A percentile compares a stretch with the other conserved stretches of the same genome.
Evolutionary conservation across 2,888 invertebrate genomes (phyloP).

Genomic region (Caenorhabditis japonica): DNA sequence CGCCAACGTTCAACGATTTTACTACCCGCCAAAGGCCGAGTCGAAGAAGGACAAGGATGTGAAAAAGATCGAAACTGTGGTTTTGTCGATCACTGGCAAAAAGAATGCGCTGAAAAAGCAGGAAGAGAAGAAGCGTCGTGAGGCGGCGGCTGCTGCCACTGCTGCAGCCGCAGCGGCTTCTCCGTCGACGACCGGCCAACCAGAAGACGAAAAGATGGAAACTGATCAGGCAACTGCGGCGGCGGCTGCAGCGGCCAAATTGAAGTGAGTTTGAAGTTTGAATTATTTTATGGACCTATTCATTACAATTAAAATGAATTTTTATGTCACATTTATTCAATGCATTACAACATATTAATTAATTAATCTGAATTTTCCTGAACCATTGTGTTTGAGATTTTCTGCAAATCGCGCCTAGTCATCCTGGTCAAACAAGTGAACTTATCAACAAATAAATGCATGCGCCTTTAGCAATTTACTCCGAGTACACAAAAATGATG

Average conservation of each 20-base stretch:
- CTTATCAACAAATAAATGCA: no score
- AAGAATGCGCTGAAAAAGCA: constrained; percentile 31
- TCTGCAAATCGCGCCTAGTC: no score
- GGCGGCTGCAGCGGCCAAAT: background rate
- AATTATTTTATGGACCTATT: no score
- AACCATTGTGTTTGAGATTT: no score
- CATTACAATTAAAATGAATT: no score
- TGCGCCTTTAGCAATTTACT: no score
- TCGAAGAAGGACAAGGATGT: constrained; percentile 50
- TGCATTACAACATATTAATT: no score
- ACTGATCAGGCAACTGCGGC: constrained; percentile 13
- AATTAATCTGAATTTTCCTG: no score
- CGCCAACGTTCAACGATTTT: constrained; percentile 27
- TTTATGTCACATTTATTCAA: no score
- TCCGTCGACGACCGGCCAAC: background rate
- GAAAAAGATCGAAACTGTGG: constrained; percentile 50
- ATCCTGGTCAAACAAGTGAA: no score
- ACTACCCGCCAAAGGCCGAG: constrained; percentile 45
- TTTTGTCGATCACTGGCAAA: constrained; percentile 52
- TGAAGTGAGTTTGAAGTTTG: constrained; percentile 22
- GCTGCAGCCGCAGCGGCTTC: constrained; percentile 1
- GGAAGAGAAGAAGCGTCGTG: constrained; percentile 26
- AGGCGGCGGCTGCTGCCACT: constrained; percentile 13
- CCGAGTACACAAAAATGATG: no score
- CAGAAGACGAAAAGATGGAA: constrained; percentile 34